Percentiles rank a stretch among this genome's conserved stretches.
These are phyloP conservation scores for Mastomys coucha DNA, from an alignment of 2,113 vertebrate genomes.

Conservation along the genomic window DNA sequence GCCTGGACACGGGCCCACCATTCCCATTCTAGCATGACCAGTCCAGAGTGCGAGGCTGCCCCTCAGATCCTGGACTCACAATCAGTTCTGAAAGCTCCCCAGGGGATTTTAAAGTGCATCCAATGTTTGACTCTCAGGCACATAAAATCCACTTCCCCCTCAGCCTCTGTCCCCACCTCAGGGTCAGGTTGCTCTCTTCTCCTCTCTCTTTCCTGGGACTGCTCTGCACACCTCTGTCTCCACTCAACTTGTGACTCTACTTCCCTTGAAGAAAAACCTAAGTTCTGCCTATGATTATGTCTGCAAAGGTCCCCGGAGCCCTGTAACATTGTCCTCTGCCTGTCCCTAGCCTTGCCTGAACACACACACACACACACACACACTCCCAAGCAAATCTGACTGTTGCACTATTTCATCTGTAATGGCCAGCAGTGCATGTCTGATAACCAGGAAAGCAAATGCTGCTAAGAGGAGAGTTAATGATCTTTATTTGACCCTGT, in stretches of 20 bases:
- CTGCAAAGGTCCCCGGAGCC: neutral
- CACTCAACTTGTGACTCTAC: neutral
- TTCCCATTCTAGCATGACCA: neutral
- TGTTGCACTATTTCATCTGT: neutral
- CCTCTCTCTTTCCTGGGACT: neutral
- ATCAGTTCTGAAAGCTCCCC: neutral
- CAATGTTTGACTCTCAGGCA: neutral
- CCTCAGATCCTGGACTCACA: neutral
- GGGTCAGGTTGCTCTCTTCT: neutral
- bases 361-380: too few relatives aligned
- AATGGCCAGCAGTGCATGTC: neutral
- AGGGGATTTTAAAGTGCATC: rapidly evolving
- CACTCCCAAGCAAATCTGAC: neutral
- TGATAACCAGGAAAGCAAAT: neutral
- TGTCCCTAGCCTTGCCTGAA: too few relatives aligned
- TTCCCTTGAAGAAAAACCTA: neutral
- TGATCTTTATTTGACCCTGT: neutral
- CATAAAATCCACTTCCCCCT: rapidly evolving
- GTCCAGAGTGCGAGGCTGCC: neutral
- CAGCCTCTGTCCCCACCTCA: neutral
- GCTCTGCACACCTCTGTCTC: neutral
- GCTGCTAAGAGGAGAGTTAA: neutral
- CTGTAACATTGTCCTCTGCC: rapidly evolving
- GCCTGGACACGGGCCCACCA: neutral
- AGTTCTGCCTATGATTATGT: neutral